Base-by-base conservation (phyloP, 2,797 vertebrate genomes). In the Hephaestus fuliginosus region DNA sequence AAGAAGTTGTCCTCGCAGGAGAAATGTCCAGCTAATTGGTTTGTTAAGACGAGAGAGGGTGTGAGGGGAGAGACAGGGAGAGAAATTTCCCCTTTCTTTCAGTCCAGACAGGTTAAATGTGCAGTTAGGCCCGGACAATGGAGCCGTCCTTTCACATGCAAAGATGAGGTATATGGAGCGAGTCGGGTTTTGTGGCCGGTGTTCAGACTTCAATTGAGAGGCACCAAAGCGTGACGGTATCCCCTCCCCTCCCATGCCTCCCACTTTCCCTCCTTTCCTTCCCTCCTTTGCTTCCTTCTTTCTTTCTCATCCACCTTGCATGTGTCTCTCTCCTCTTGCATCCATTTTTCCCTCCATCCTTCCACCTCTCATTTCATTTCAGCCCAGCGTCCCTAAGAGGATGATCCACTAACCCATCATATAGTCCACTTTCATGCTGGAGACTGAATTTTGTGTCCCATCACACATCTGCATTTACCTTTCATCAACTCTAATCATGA, bases 81-180 rank as follows among this genome's bases (percentile, higher is more conserved):
- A 74, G 79, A 89, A 78, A 84, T 85, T 60, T 74, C 84, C 82
- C 86, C 48, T 93, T 90, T 91, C 74, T 91, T 87, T 93, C 88
- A 84, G 79, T 88, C 88, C 93, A 95, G 94, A 94, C 95, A 95
- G 93, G 95, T 95, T 95, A 95, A 95, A 95, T 95, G 93, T 95
- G 94, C 92, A 93, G 95, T 94, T 94, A 91, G 84, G 66, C 58
- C n/a, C 0, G 15, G 71, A 96, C 94, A 95, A 95, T 92, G 76
- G 74, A 48, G 51, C 69, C 6, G 5, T 36, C 88, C 88, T 93
- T 96, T 95, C 94, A 93, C 92, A 95, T 95, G 94, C 92, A 94
- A 94, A 95, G 83, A 76, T 25, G 83, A 90, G 92, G 89, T 94
- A 92, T 93, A 94, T 84, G 91, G 90, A 94, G 93, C 75, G 86